Evolutionary conservation across 2,797 vertebrate genomes (phyloP).

Genomic region (Ptychobarbus kaznakovi): DNA sequence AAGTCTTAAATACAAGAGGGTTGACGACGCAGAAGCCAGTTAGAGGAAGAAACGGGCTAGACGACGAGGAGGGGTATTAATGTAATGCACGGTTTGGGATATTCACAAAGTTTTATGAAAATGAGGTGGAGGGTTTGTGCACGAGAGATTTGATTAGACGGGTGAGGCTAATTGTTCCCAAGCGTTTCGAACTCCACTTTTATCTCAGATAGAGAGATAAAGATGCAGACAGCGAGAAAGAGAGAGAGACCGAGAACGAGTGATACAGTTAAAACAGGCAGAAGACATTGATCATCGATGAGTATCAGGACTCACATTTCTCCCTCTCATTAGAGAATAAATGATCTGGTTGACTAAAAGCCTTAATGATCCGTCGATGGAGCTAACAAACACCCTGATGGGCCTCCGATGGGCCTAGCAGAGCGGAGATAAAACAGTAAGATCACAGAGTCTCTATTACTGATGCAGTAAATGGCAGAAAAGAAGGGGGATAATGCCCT

Average conservation of each 20-base stretch:
- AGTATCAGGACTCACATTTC: constrained; percentile 62
- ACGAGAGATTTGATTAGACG: constrained; percentile 65
- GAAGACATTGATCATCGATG: constrained; percentile 71
- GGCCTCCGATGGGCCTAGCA: constrained; percentile 2
- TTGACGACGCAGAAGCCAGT: not conserved
- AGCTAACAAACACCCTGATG: constrained; percentile 57
- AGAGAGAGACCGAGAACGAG: constrained; percentile 44
- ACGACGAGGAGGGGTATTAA: constrained; percentile 6
- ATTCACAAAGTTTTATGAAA: constrained; percentile 61
- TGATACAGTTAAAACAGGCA: constrained; percentile 45
- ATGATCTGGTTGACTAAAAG: constrained; percentile 47
- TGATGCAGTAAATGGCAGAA: constrained; percentile 30
- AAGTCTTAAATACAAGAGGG: not conserved
- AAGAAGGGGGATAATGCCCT: constrained; percentile 16
- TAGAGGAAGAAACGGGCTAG: not conserved
- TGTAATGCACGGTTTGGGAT: constrained; percentile 51
- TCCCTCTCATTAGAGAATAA: constrained; percentile 68
- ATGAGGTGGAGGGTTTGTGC: constrained; percentile 62
- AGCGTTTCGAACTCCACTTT: constrained; percentile 61
- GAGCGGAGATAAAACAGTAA: not conserved
- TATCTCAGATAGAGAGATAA: constrained; percentile 70
- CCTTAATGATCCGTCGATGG: constrained; percentile 39
- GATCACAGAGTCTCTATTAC: constrained; percentile 29
- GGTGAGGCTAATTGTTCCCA: constrained; percentile 73
- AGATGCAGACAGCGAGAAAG: constrained; percentile 23